These are phyloP conservation scores for Microtus obscurus DNA, from an alignment of 2,797 vertebrate genomes.

Conservation along the genomic window DNA sequence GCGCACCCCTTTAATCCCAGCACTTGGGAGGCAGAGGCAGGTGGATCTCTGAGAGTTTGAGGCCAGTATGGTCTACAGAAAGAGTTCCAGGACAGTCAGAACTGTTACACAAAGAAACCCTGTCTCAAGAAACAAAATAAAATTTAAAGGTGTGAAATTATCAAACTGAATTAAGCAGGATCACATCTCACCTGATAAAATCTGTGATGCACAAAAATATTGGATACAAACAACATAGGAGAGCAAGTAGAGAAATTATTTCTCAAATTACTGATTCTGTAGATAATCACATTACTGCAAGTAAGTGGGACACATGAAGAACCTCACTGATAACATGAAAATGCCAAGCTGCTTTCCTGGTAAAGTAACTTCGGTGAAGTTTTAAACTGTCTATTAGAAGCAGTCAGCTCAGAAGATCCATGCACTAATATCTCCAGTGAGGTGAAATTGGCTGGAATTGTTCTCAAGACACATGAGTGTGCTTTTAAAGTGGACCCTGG, in stretches of 20 bases:
- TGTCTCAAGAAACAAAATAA: not conserved
- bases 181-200: slow-evolving; percentile 44
- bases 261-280: slow-evolving; percentile 51
- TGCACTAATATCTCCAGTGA: not conserved
- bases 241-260: slow-evolving; percentile 52
- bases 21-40: not conserved
- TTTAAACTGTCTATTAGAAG: slow-evolving; percentile 52
- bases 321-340: slow-evolving; percentile 44
- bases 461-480: slow-evolving; percentile 8
- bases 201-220: slow-evolving; percentile 32
- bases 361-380: slow-evolving; percentile 69
- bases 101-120: not conserved
- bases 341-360: slow-evolving; percentile 55
- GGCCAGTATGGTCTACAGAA: not conserved
- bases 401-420: not conserved
- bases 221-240: not conserved
- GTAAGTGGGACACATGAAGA: slow-evolving; percentile 56
- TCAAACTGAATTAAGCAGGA: slow-evolving; percentile 54
- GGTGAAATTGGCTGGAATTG: slow-evolving; percentile 38
- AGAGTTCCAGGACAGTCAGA: not conserved
- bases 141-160: not conserved
- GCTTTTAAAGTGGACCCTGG: not conserved
- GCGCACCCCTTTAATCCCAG: not conserved
- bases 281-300: slow-evolving; percentile 67
- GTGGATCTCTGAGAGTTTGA: not conserved